phyloP scores from a whole-genome alignment of 2,888 invertebrate genomes.

The Metopia argyrocephala region DNA sequence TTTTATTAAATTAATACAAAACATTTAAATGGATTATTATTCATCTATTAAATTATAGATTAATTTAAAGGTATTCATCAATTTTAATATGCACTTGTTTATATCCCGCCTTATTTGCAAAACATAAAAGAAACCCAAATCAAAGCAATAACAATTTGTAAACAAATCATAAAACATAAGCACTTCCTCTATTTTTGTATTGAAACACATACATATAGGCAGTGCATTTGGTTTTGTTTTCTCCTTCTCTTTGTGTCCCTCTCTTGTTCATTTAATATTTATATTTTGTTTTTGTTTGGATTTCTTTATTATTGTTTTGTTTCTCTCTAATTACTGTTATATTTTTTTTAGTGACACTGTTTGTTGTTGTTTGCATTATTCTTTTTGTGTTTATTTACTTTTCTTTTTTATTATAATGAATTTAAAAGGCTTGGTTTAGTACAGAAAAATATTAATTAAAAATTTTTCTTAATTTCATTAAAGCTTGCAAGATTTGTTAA shows the following conservation, averaged over 20 bases:
- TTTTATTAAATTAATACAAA: background rate
- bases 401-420: background rate
- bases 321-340: background rate
- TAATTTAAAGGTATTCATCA: background rate
- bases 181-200: too few species aligned
- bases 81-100: too few species aligned
- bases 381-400: background rate
- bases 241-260: background rate
- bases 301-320: background rate
- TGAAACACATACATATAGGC: too few species aligned
- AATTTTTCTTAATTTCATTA: background rate
- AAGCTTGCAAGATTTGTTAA: background rate
- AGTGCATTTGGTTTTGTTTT: too few species aligned
- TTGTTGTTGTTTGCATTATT: constrained; percentile 8
- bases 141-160: background rate
- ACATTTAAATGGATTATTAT: background rate
- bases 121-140: background rate
- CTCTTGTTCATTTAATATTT: background rate
- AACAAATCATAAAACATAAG: too few species aligned
- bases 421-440: background rate
- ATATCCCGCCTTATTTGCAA: too few species aligned
- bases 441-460: background rate
- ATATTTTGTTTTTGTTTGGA: background rate
- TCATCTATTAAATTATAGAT: background rate
- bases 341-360: background rate